Base-by-base conservation (phyloP, 1,140 invertebrate species). In the Drosophila micromelanica region DNA sequence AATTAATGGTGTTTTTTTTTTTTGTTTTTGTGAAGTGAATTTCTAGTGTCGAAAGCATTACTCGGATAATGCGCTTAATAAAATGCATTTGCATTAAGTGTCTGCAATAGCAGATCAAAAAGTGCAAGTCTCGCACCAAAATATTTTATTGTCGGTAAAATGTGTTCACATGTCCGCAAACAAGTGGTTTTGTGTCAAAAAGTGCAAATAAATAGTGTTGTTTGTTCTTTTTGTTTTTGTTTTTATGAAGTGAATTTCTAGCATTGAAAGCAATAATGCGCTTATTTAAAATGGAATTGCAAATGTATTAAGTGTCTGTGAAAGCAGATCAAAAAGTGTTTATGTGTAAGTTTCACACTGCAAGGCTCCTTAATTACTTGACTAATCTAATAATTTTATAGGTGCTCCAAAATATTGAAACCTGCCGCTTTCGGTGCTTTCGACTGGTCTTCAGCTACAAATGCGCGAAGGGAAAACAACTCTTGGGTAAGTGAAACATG, bases 401-500 rank as follows among this genome's bases (percentile, higher is more conserved):
- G 38, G 38, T 57, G 55, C 37, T 38, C 12, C 12, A 38, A 38
- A 38, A 12, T n/a, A 38, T n/a, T 38, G 11, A n/a, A 38, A 5
- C 37, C 0, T 5, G 12, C 37, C 12, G 12, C 2, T n/a, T 5
- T 5, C 12, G 37, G 3, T 38, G 37, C 11, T 17, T 17, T 17
- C 17, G 17, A 17, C 17, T 1, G 17, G 17, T 17, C 17, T 17
- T 17, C 17, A 1, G 9, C 35, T 27, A 11, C 11, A 35, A 17
- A 17, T 17, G 17, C 17, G 17, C 17, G 1, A 17, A 17, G 64
- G 76, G 61, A 84, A 82, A 86, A 73, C 70, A 52, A 61, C 60
- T 73, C 27, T 27, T 12, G 60, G 68, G 60, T 55, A 87, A 87
- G 72, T 87, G 82, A 78, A 86, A 86, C 87, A 57, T 76, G 56